These are phyloP conservation scores for Pipistrellus kuhlii DNA, from an alignment of 2,797 vertebrate species.

Conservation along the genomic window DNA sequence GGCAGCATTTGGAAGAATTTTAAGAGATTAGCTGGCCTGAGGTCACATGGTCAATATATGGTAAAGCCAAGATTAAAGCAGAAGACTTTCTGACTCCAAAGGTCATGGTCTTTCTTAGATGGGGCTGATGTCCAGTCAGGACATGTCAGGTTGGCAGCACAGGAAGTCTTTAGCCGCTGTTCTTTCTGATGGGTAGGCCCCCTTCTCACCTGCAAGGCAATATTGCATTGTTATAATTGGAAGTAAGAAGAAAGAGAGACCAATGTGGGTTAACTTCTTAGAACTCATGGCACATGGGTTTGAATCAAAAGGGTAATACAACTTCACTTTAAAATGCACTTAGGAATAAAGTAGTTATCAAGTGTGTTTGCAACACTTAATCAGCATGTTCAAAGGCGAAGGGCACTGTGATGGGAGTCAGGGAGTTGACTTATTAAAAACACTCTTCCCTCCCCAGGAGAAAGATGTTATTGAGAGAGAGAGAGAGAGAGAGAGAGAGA, in stretches of 20 bases:
- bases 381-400: background rate
- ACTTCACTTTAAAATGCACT: background rate
- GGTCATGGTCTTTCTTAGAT: background rate
- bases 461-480: background rate
- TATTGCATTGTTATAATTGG: background rate
- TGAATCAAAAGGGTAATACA: conserved; percentile 9
- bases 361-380: background rate
- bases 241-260: background rate
- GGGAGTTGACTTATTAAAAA: background rate
- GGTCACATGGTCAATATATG: background rate
- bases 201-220: background rate
- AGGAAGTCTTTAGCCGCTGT: background rate
- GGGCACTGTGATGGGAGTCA: background rate
- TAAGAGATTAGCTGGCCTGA: background rate
- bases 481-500: background rate
- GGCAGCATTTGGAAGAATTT: background rate
- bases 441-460: background rate
- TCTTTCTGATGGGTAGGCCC: background rate
- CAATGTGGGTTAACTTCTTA: background rate
- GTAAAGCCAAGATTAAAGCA: background rate
- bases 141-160: background rate
- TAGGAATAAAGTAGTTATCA: background rate
- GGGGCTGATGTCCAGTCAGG: background rate
- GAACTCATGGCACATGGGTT: background rate
- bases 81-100: background rate